A percentile compares a stretch with the other conserved stretches of the same genome.
These are phyloP conservation scores for Genyomyrus donnyi DNA, from an alignment of 2,113 vertebrate species.

Conservation along the genomic window DNA sequence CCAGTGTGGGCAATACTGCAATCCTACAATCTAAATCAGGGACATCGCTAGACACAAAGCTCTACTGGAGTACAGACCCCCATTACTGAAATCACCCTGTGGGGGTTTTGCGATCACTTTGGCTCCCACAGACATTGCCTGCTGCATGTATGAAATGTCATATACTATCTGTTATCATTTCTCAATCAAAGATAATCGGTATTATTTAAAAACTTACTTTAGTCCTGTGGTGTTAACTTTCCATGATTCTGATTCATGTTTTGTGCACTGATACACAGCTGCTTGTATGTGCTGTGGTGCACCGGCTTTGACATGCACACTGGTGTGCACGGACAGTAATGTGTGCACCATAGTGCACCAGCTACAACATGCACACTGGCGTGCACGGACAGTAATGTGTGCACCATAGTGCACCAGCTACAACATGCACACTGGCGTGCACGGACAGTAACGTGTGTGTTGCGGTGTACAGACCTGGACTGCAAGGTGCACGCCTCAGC, in stretches of 20 bases:
- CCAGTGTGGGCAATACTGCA: neutral
- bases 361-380: too few relatives aligned
- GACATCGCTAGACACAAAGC: neutral
- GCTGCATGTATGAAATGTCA: neutral
- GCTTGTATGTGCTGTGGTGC: neutral
- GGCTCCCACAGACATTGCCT: neutral
- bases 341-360: too few relatives aligned
- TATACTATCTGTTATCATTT: neutral
- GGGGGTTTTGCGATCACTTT: too few relatives aligned
- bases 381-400: too few relatives aligned
- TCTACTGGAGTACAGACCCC: neutral
- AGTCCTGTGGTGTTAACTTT: neutral
- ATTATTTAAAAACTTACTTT: neutral
- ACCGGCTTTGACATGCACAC: too few relatives aligned
- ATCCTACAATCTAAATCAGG: neutral
- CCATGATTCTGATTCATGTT: neutral
- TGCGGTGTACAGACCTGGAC: neutral
- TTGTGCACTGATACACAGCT: neutral
- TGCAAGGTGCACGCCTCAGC: neutral
- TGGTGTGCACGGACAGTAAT: too few relatives aligned
- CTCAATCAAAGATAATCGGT: neutral
- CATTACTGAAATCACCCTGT: neutral
- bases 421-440: too few relatives aligned
- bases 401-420: too few relatives aligned
- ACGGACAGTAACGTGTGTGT: neutral